Evolutionary conservation across 1,140 invertebrate genomes (phyloP).

Genomic region (Drosophila orosa): DNA sequence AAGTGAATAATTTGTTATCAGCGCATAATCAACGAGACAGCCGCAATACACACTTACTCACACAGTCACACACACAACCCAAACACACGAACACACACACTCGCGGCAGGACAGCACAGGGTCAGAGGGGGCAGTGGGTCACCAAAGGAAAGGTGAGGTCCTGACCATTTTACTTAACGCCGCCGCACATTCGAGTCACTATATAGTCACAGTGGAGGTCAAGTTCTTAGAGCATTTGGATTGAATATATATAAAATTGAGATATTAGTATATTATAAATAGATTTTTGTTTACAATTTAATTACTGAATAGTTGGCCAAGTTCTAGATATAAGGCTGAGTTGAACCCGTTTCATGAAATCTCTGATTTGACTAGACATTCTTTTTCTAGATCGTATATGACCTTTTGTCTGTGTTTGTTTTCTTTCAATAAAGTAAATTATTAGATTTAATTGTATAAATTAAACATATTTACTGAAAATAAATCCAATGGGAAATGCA

Average conservation of each 20-base stretch:
- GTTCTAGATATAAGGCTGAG: no score
- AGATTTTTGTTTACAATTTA: no score
- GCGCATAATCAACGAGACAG: slow-evolving; percentile 83
- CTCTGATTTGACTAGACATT: no score
- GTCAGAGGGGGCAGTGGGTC: slow-evolving; percentile 23
- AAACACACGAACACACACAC: neutral
- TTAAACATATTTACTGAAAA: no score
- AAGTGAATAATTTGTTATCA: slow-evolving; percentile 83
- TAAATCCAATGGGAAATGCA: no score
- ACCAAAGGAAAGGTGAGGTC: slow-evolving; percentile 66
- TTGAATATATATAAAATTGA: neutral
- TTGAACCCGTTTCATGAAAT: no score
- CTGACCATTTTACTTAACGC: slow-evolving; percentile 71
- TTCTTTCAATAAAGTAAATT: no score
- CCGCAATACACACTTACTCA: slow-evolving; percentile 49
- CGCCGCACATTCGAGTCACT: slow-evolving; percentile 36
- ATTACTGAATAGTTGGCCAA: no score
- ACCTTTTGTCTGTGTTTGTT: no score
- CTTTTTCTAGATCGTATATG: no score
- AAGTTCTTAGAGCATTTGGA: neutral
- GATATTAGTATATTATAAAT: no score
- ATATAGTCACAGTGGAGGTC: slow-evolving; percentile 14
- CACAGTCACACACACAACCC: slow-evolving; percentile 16
- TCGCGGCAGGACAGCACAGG: slow-evolving; percentile 2
- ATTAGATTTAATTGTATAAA: no score